Percentiles rank a stretch among this genome's conserved stretches.
These are phyloP conservation scores for Hippocampus kuda DNA, from an alignment of 2,797 vertebrate genomes.

Conservation along the genomic window DNA sequence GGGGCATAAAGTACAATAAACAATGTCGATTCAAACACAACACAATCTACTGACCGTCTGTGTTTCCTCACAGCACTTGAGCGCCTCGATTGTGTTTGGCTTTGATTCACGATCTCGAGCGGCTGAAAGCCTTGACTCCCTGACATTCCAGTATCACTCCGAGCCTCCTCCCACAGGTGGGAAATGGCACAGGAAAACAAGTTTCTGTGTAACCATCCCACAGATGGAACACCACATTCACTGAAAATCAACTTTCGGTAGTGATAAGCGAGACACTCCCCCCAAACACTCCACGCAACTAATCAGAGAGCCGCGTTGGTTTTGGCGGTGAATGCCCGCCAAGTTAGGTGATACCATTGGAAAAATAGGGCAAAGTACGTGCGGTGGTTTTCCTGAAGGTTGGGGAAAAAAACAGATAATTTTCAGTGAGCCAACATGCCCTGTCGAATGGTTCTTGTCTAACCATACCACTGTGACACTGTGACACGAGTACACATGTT, in stretches of 20 bases:
- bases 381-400: not conserved
- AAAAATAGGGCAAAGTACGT: slow-evolving; percentile 65
- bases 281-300: slow-evolving; percentile 16
- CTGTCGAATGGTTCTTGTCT: not conserved
- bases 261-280: slow-evolving; percentile 42
- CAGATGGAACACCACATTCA: slow-evolving; percentile 41
- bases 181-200: slow-evolving; percentile 26
- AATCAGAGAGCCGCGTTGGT: slow-evolving; percentile 55
- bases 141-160: slow-evolving; percentile 39
- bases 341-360: slow-evolving; percentile 51
- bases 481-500: not conserved
- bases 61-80: slow-evolving; percentile 11
- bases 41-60: not conserved
- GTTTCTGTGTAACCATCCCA: slow-evolving; percentile 49
- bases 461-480: not conserved
- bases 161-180: slow-evolving; percentile 52
- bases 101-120: slow-evolving; percentile 15
- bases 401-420: not conserved
- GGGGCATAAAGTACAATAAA: not conserved
- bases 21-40: not conserved
- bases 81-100: slow-evolving; percentile 25
- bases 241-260: slow-evolving; percentile 34
- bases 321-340: slow-evolving; percentile 50
- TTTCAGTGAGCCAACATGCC: not conserved
- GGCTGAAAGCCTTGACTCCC: slow-evolving; percentile 31